Evolutionary conservation across 2,113 vertebrate species (phyloP).

Genomic region (Laticauda colubrina): DNA sequence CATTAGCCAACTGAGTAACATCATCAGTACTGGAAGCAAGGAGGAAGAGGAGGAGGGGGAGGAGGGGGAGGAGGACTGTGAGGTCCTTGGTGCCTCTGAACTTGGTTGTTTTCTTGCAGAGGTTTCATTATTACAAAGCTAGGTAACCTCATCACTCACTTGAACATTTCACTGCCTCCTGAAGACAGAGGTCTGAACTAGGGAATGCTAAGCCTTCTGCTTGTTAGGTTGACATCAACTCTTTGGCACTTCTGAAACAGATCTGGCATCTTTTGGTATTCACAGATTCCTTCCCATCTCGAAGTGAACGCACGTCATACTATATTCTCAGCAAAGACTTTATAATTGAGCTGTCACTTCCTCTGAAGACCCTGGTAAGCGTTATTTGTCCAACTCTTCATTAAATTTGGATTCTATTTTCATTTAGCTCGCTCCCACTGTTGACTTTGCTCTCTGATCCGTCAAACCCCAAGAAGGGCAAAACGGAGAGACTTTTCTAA

Average conservation of each 20-base stretch:
- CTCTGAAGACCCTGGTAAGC: constrained; percentile 44
- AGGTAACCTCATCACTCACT: neutral
- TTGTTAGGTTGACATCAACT: constrained; percentile 34
- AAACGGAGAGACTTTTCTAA: constrained; percentile 47
- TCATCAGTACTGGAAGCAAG: no score
- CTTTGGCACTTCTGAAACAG: constrained; percentile 38
- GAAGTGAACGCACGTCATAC: constrained; percentile 49
- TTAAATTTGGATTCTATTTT: constrained; percentile 67
- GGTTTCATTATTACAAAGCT: neutral
- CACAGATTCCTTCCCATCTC: constrained; percentile 48
- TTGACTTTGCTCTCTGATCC: constrained; percentile 59
- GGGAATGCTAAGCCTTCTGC: neutral
- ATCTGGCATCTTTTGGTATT: constrained; percentile 46
- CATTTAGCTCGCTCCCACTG: constrained; percentile 45
- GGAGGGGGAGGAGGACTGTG: no score
- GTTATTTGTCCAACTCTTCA: constrained; percentile 43
- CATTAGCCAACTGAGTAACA: no score
- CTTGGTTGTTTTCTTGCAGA: neutral
- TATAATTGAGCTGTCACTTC: constrained; percentile 67
- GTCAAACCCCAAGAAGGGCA: constrained; percentile 37
- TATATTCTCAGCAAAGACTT: constrained; percentile 50
- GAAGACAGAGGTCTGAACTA: neutral
- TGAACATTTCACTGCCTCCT: neutral
- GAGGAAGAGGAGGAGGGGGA: no score
- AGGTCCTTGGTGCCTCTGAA: neutral